These are phyloP conservation scores for Forbesichthys agassizii DNA, from an alignment of 2,113 vertebrate species.

Conservation along the genomic window DNA sequence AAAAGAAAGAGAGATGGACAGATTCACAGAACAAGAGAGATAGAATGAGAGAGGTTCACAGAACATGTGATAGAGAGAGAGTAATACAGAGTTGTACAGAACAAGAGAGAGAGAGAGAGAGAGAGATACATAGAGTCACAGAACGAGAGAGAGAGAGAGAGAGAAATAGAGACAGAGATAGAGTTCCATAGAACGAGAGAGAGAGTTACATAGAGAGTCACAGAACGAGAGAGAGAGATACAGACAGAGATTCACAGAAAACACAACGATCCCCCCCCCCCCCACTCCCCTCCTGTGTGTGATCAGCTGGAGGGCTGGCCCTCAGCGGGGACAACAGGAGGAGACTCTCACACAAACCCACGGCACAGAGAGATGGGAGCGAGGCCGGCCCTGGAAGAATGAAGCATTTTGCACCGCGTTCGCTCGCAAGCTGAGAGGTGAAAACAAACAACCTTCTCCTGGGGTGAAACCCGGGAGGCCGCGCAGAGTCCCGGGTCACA, in stretches of 20 bases:
- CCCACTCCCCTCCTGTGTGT: slow-evolving; percentile 43
- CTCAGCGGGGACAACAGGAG: slow-evolving; percentile 31
- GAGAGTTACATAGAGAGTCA: neutral
- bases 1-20: neutral
- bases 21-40: slow-evolving; percentile 4
- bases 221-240: neutral
- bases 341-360: neutral
- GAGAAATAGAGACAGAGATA: neutral
- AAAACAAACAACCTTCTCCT: slow-evolving; percentile 37
- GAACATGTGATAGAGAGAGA: neutral
- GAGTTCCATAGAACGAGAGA: neutral
- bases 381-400: slow-evolving; percentile 20
- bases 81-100: neutral
- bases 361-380: slow-evolving; percentile 13
- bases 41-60: neutral
- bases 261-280: slow-evolving; percentile 27
- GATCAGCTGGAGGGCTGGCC: slow-evolving; percentile 55
- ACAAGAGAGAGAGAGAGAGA: neutral
- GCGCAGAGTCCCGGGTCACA: slow-evolving; percentile 68
- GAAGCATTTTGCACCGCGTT: slow-evolving; percentile 31
- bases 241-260: slow-evolving; percentile 8
- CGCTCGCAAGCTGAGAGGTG: slow-evolving; percentile 9
- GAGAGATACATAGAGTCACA: too few relatives aligned
- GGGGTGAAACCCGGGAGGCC: slow-evolving; percentile 38
- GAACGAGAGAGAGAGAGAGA: too few relatives aligned